phyloP scores from a whole-genome alignment of 1,140 invertebrate species.

The Caenorhabditis remanei region DNA sequence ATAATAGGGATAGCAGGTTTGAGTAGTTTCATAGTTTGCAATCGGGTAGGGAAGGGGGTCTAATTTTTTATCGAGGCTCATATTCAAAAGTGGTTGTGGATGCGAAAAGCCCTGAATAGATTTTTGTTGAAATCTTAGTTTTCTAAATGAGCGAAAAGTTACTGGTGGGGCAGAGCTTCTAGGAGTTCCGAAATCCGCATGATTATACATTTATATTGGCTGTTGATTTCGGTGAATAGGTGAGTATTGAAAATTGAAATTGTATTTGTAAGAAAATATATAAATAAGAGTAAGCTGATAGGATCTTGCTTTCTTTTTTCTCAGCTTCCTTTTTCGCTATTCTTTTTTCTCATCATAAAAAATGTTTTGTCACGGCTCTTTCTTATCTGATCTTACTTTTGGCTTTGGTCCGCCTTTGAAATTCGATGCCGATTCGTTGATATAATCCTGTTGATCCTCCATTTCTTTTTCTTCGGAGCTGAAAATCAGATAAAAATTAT shows the following conservation, averaged over 20 bases:
- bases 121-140: neutral
- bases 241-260: slow-evolving; percentile 30
- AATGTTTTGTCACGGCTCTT: neutral
- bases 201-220: slow-evolving; percentile 22
- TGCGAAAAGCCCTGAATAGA: neutral
- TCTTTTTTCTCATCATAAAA: neutral
- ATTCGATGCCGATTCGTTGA: neutral
- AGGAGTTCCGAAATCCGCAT: neutral
- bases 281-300: neutral
- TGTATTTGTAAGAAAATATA: neutral
- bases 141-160: neutral
- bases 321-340: neutral
- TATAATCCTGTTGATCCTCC: neutral
- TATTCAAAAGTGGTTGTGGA: neutral
- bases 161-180: neutral
- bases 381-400: slow-evolving; percentile 16
- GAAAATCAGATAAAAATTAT: neutral
- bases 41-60: too few species aligned
- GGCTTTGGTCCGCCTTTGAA: neutral
- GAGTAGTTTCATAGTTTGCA: neutral
- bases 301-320: neutral
- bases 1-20: neutral
- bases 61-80: neutral
- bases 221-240: neutral
- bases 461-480: neutral